Percentiles rank a stretch among this genome's conserved stretches.
phyloP scores from a whole-genome alignment of 2,888 invertebrate species.

The Ennomos quercinarius region DNA sequence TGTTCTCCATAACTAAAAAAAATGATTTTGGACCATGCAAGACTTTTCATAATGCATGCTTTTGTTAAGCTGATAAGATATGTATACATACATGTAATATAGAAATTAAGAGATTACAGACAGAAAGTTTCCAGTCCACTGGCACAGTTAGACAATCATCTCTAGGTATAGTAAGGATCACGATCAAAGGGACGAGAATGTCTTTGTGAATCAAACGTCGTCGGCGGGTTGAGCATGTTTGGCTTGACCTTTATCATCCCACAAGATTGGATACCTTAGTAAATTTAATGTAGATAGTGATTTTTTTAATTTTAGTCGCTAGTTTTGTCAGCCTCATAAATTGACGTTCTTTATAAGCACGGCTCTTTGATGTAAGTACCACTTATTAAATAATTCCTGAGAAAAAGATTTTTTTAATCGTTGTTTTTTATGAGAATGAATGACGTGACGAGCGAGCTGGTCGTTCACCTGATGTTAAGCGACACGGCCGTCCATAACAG shows the following conservation, averaged over 20 bases:
- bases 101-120: constrained; percentile 12
- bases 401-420: too few species aligned
- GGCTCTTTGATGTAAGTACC: too few species aligned
- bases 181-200: constrained; percentile 54
- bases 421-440: too few species aligned
- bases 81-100: background rate
- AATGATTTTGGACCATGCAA: too few species aligned
- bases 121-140: constrained; percentile 35
- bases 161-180: constrained; percentile 42
- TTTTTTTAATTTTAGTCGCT: background rate
- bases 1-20: too few species aligned
- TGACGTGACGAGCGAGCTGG: too few species aligned
- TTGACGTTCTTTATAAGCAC: too few species aligned
- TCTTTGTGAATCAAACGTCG: constrained; percentile 36
- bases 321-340: too few species aligned
- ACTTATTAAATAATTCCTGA: too few species aligned
- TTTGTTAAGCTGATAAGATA: background rate
- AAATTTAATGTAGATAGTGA: background rate
- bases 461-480: too few species aligned
- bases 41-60: too few species aligned
- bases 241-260: constrained; percentile 13
- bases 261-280: background rate
- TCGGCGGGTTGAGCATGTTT: constrained; percentile 10
- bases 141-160: constrained; percentile 38
- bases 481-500: too few species aligned